phyloP scores from a whole-genome alignment of 2,797 vertebrate genomes.

The Lutjanus argentimaculatus region DNA sequence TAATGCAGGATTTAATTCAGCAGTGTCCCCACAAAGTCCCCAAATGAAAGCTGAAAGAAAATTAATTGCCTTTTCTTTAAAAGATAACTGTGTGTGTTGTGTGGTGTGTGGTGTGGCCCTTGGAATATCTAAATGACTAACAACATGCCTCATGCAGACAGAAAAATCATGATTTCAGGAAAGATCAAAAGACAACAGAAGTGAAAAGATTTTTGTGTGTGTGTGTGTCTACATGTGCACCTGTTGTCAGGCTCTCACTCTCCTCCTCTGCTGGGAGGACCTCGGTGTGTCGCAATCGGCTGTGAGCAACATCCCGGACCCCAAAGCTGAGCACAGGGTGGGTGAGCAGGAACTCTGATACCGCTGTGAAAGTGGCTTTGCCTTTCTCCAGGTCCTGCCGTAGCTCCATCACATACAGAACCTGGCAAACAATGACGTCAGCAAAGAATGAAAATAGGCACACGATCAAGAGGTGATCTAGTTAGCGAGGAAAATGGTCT shows the following conservation, averaged over 20 bases:
- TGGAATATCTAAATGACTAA: background rate
- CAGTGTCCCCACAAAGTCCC: background rate
- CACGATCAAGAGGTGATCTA: background rate
- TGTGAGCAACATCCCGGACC: conserved; percentile 92
- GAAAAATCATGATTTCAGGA: background rate
- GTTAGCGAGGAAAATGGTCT: background rate
- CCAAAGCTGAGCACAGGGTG: conserved; percentile 98
- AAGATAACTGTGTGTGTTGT: background rate
- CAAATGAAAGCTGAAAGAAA: background rate
- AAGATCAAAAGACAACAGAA: background rate
- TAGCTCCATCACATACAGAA: conserved; percentile 99
- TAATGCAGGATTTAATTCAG: background rate
- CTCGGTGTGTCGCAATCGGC: conserved; percentile 92
- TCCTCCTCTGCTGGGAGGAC: conserved; percentile 96
- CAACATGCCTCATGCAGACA: background rate
- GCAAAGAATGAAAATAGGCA: background rate
- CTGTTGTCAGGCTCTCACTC: conserved; percentile 91
- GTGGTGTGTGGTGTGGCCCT: background rate
- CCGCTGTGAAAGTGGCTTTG: conserved; percentile 94
- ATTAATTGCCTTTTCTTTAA: background rate
- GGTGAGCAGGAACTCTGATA: conserved; percentile 97
- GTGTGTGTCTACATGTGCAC: conserved; percentile 65
- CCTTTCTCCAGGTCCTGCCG: conserved; percentile 96
- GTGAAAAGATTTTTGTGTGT: background rate
- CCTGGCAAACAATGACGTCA: conserved; percentile 80